phyloP scores from a whole-genome alignment of 1,140 invertebrate genomes.

The Tetramorium alpestre region DNA sequence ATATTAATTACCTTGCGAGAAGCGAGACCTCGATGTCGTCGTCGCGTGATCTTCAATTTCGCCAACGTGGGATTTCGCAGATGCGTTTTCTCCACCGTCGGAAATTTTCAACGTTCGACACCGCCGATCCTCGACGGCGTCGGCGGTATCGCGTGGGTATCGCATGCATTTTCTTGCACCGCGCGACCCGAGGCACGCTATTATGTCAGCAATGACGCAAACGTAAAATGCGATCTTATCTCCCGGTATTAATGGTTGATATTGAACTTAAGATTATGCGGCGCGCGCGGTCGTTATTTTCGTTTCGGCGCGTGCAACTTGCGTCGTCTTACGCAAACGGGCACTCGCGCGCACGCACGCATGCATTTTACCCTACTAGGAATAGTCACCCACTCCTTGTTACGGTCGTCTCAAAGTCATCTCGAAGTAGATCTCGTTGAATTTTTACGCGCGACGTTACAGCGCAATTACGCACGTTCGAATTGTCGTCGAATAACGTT shows the following conservation, averaged over 20 bases:
- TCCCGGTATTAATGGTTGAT: constrained; percentile 15
- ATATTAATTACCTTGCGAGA: constrained; percentile 28
- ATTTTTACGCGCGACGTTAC: neutral
- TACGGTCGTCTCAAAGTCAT: neutral
- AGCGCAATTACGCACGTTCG: neutral
- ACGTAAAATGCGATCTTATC: constrained; percentile 37
- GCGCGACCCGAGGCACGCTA: neutral
- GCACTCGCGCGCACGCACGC: neutral
- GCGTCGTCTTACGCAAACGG: neutral
- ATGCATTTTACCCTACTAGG: neutral
- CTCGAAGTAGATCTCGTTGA: neutral
- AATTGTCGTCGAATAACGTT: neutral
- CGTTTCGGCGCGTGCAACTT: neutral
- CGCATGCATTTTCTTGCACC: constrained; percentile 32
- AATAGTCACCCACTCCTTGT: neutral
- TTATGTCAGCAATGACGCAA: constrained; percentile 54
- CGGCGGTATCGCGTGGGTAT: neutral
- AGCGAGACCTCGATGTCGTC: neutral
- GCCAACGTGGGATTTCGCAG: neutral
- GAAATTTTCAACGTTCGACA: constrained; percentile 11
- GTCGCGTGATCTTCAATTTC: neutral
- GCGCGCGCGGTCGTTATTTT: constrained; percentile 26
- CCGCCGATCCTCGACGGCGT: neutral
- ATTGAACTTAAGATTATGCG: constrained; percentile 35
- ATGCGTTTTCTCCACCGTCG: neutral